These are phyloP conservation scores for Micromussa lordhowensis DNA, from an alignment of 92 coral and sea anemone species.

Conservation along the genomic window DNA sequence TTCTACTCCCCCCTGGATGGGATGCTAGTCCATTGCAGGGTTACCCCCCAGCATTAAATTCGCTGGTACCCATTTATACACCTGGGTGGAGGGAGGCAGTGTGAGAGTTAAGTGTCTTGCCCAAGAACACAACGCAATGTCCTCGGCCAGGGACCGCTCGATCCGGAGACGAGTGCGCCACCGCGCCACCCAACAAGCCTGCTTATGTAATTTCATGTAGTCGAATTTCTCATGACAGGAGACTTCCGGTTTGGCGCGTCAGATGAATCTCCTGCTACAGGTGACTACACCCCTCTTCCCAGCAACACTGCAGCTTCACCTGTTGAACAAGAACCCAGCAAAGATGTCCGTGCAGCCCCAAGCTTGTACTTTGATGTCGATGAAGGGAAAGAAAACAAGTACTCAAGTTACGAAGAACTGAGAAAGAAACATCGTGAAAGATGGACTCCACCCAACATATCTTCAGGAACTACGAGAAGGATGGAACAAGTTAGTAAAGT, in stretches of 20 bases:
- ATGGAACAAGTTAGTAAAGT: conserved; percentile 22
- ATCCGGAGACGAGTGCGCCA: too few relatives aligned
- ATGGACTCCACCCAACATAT: conserved; percentile 57
- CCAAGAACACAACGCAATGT: too few relatives aligned
- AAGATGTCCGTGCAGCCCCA: conserved; percentile 34
- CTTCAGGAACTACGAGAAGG: conserved; percentile 5
- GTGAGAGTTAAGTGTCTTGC: too few relatives aligned
- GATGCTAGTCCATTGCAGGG: too few relatives aligned
- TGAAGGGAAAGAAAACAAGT: conserved; percentile 53
- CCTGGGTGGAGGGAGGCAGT: too few relatives aligned
- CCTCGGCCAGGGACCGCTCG: too few relatives aligned
- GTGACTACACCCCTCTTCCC: neutral
- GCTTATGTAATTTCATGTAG: too few relatives aligned
- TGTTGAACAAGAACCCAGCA: neutral
- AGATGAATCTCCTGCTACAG: neutral
- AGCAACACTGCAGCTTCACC: neutral
- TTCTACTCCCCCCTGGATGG: too few relatives aligned
- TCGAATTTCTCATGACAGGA: neutral
- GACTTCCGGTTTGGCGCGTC: neutral
- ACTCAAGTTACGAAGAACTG: conserved; percentile 82
- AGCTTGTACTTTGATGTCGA: conserved; percentile 59
- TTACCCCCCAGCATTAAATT: too few relatives aligned
- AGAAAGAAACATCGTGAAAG: conserved; percentile 84
- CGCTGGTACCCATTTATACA: too few relatives aligned
- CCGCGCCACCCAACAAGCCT: too few relatives aligned